Percentiles rank a stretch among this genome's conserved stretches.
Conservation (phyloP, 1,140 invertebrate species). For the Caligus rogercresseyi region DNA sequence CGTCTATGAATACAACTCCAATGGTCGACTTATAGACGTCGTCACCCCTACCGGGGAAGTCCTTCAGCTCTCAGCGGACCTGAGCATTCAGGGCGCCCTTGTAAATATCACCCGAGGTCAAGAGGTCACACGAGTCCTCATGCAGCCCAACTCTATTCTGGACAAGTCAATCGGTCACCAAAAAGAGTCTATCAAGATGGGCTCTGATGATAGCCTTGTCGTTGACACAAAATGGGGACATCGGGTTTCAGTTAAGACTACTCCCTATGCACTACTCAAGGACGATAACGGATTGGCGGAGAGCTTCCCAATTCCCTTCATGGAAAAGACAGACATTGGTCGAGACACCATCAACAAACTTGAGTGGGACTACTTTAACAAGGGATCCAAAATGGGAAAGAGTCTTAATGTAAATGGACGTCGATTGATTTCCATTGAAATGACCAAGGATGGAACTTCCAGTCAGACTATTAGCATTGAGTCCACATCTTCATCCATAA, state of each 20-base stretch:
- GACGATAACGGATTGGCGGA: slow-evolving; percentile 65
- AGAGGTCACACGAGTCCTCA: slow-evolving; percentile 60
- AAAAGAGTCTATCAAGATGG: slow-evolving; percentile 38
- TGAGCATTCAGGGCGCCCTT: slow-evolving; percentile 67
- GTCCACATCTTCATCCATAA: not conserved
- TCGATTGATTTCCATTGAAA: slow-evolving; percentile 66
- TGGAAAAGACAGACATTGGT: slow-evolving; percentile 67
- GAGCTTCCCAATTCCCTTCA: slow-evolving; percentile 71
- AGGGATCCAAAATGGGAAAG: slow-evolving; percentile 44
- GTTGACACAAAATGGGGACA: slow-evolving; percentile 56
- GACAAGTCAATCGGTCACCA: slow-evolving; percentile 18
- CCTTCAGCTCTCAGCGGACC: slow-evolving; percentile 61
- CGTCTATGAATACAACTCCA: slow-evolving; percentile 87
- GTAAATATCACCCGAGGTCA: slow-evolving; percentile 64
- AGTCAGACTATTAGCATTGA: slow-evolving; percentile 5
- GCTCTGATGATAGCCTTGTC: slow-evolving; percentile 11
- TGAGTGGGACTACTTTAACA: slow-evolving; percentile 78
- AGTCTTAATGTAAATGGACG: slow-evolving; percentile 74
- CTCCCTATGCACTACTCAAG: slow-evolving; percentile 59
- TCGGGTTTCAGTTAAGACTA: slow-evolving; percentile 60
- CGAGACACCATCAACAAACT: slow-evolving; percentile 77
- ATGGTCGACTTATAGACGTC: slow-evolving; percentile 68
- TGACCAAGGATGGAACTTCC: not conserved
- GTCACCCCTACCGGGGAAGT: slow-evolving; percentile 81
- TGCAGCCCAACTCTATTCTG: slow-evolving; percentile 59